Evolutionary conservation across 2,113 vertebrate genomes (phyloP).

Genomic region (Oreotrochilus melanogaster): DNA sequence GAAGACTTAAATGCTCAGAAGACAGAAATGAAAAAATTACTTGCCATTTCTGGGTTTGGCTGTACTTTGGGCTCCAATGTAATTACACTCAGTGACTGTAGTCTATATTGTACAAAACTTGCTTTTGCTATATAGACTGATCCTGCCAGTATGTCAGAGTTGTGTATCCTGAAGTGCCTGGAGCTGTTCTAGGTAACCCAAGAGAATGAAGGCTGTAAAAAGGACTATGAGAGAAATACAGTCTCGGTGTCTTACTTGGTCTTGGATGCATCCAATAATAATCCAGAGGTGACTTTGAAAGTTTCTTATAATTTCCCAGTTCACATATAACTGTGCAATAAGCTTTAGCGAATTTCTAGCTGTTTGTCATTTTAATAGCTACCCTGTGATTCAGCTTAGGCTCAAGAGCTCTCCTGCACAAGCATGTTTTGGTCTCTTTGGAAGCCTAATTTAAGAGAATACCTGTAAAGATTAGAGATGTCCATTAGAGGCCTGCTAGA

Average conservation of each 20-base stretch:
- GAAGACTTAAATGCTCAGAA: background rate
- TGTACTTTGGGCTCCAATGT: background rate
- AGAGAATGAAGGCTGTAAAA: background rate
- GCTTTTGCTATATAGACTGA: background rate
- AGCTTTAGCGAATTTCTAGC: background rate
- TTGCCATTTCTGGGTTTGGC: background rate
- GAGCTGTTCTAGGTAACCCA: background rate
- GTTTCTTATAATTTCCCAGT: background rate
- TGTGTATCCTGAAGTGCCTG: background rate
- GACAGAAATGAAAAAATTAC: background rate
- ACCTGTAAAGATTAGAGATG: background rate
- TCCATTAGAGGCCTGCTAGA: background rate
- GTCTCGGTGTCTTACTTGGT: background rate
- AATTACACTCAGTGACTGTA: background rate
- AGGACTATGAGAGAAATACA: background rate
- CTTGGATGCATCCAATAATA: background rate
- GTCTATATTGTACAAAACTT: background rate
- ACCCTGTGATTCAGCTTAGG: background rate
- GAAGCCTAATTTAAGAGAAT: background rate
- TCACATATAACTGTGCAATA: background rate
- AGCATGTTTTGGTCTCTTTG: background rate
- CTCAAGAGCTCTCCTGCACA: background rate
- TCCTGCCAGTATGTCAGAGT: fast-evolving
- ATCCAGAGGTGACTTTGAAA: background rate
- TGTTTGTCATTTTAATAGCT: background rate